Percentiles rank a stretch among this genome's conserved stretches.
phyloP scores from a whole-genome alignment of 2,888 invertebrate genomes.

The Philhelius pedissequus region DNA sequence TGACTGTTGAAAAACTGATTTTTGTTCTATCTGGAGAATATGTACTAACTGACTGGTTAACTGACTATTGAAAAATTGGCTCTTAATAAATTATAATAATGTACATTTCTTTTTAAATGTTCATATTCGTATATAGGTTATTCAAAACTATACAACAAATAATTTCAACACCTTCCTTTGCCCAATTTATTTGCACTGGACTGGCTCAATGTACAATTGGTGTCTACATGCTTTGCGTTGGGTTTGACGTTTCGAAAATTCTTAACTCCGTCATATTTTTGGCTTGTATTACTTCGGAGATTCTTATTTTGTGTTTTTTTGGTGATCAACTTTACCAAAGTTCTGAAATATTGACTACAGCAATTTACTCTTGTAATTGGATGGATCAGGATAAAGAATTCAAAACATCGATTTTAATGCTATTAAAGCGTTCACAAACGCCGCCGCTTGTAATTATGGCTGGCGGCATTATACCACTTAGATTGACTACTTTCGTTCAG shows the following conservation, averaged over 20 bases:
- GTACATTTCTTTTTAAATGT: background rate
- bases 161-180: constrained; percentile 80
- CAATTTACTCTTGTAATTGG: constrained; percentile 81
- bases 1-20: too few species aligned
- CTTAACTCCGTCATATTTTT: constrained; percentile 70
- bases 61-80: background rate
- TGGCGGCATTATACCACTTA: constrained; percentile 80
- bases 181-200: constrained; percentile 80
- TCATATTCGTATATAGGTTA: constrained; percentile 78
- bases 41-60: too few species aligned
- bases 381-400: constrained; percentile 79
- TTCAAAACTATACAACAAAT: constrained; percentile 79
- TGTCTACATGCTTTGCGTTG: constrained; percentile 78
- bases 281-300: constrained; percentile 79
- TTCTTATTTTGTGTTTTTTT: constrained; percentile 80
- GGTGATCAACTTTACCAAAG: constrained; percentile 79
- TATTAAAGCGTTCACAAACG: constrained; percentile 81
- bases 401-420: constrained; percentile 77
- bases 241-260: constrained; percentile 53
- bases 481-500: constrained; percentile 80
- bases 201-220: constrained; percentile 74
- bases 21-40: too few species aligned
- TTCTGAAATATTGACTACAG: constrained; percentile 79
- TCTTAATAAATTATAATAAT: background rate
- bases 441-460: constrained; percentile 80